Evolutionary conservation across 23 tunicate species (phyloP).

Genomic region (Oikopleura vanhoeffeni): DNA sequence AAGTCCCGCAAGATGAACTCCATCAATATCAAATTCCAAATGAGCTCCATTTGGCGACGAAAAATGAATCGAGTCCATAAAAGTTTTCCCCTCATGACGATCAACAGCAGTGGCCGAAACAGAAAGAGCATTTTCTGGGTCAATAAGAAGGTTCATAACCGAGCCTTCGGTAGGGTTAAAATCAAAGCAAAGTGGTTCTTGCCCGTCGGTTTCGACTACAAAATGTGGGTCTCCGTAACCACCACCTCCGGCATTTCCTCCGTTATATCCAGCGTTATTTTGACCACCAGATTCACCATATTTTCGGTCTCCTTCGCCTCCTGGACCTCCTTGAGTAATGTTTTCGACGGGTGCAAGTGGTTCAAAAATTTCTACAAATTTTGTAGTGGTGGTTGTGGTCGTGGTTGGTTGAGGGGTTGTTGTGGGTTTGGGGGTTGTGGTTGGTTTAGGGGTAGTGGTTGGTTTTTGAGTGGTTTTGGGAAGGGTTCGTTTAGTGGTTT

Average conservation of each 20-base stretch:
- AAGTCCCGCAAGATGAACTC: slow-evolving; percentile 13
- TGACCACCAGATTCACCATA: neutral
- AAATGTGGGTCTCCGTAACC: slow-evolving; percentile 2
- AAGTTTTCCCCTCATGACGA: neutral
- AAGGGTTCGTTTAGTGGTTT: too few relatives aligned
- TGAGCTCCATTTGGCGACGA: neutral
- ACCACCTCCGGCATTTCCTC: neutral
- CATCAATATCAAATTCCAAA: neutral
- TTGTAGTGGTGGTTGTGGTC: neutral
- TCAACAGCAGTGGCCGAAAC: neutral
- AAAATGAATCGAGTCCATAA: slow-evolving; percentile 3
- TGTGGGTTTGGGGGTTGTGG: neutral
- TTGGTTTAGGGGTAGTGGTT: neutral
- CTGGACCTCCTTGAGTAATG: neutral
- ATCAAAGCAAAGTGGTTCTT: neutral
- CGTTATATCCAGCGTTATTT: neutral
- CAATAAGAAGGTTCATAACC: neutral
- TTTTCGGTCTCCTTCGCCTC: neutral
- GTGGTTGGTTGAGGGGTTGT: neutral
- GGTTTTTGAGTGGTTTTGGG: too few relatives aligned
- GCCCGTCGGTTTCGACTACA: neutral
- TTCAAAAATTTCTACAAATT: neutral
- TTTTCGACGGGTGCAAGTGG: neutral
- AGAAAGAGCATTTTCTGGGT: neutral
- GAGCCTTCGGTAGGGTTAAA: slow-evolving; percentile 7